Evolutionary conservation across 2,888 invertebrate genomes (phyloP).

Genomic region (Lycia hirtaria): DNA sequence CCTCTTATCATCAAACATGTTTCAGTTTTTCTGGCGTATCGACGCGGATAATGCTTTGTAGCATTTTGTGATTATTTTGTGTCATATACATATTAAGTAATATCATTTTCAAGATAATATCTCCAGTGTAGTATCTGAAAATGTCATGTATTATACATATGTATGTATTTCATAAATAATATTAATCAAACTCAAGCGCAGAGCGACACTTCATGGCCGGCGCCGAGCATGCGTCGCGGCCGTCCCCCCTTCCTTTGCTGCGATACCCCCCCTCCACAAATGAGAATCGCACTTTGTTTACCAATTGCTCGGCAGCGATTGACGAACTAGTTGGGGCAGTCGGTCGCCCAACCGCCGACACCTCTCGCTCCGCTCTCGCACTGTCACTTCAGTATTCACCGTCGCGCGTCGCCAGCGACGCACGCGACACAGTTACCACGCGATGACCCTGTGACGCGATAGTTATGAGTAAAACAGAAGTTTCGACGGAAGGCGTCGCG

Average conservation of each 20-base stretch:
- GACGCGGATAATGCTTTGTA: no score
- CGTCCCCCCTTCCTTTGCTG: conserved; percentile 88
- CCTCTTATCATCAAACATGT: no score
- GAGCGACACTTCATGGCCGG: conserved; percentile 87
- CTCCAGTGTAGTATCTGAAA: no score
- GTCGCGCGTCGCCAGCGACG: conserved; percentile 78
- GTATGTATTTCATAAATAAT: neutral
- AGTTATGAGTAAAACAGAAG: conserved; percentile 77
- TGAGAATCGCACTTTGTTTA: conserved; percentile 79
- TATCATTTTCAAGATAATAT: no score
- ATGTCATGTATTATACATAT: neutral
- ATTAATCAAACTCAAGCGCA: conserved; percentile 89
- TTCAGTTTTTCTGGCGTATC: no score
- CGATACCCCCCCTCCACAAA: conserved; percentile 62
- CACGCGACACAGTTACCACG: conserved; percentile 75
- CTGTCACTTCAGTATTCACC: conserved; percentile 63
- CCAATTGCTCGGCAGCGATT: conserved; percentile 74
- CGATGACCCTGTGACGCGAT: conserved; percentile 82
- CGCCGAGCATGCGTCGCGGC: conserved; percentile 90
- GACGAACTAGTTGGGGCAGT: conserved; percentile 76
- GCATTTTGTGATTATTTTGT: no score
- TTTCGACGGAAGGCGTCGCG: conserved; percentile 73
- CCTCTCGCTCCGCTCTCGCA: conserved; percentile 86
- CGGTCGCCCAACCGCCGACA: conserved; percentile 88
- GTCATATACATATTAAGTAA: no score